Evolutionary conservation across 2,797 vertebrate genomes (phyloP), one percentile per base, ranked within the genome.

Genomic region (Dendrocincla tyrannina): DNA sequence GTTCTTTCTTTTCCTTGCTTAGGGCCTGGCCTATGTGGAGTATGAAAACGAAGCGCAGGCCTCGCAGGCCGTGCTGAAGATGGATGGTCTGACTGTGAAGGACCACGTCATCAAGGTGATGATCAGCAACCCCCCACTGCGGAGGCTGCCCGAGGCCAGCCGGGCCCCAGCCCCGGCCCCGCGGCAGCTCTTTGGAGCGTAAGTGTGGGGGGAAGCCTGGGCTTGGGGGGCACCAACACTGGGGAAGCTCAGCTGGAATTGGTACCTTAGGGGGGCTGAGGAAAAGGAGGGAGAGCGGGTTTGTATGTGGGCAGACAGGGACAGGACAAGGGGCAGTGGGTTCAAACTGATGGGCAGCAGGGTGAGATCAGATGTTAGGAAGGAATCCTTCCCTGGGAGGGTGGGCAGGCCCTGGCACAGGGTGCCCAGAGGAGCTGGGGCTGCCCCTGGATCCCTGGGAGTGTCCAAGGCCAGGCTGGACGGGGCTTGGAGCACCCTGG

Each of bases 11-110:
- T 24, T 2, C 68, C 35, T 41, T 20, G 8, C 37, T 47, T 44
- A 99, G 99, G 99, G 99, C 85, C 96, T 99, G 97, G 99, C 99
- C 10, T 99, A 99, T 2, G 99, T 99, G 53, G 99, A 99, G 75
- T 99, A 98, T 33, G 98, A 98, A 72, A 98, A 98, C 0, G 99
- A 99, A 94, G 90, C 96, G 1, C 98, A 99, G 97, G 99, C 99
- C 1, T 99, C 99, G 0, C 99, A 99, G 94, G 99, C 99, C 1
- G 99, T 99, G 42, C 89, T 99, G 95, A 99, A 99, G 91, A 97
- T 99, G 99, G 99, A 99, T 0, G 98, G 99, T n/a, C 97, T 97
- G 89, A 98, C 97, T 0, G 47, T 99, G 7, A 98, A 98, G 87
- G 98, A 98, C 17, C 98, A 98, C 3, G 98, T 97, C 64, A 98